Conservation (phyloP, 1,140 invertebrate genomes). For the Acromyrmex charruanus region DNA sequence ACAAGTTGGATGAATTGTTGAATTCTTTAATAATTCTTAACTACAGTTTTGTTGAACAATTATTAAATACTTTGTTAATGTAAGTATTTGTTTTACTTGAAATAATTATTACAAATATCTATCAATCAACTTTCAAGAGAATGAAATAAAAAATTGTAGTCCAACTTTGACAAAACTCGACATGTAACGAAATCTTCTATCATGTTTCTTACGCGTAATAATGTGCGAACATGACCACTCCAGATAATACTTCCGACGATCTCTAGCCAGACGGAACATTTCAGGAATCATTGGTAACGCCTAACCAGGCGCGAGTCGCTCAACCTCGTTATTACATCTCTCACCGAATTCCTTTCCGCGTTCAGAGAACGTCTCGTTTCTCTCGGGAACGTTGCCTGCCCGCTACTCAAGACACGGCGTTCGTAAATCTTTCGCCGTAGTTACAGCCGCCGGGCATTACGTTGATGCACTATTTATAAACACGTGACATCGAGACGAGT, state of each 20-base stretch:
- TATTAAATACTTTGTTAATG: background rate
- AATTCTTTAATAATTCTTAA: background rate
- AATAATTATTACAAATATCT: constrained; percentile 8
- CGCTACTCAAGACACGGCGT: constrained; percentile 64
- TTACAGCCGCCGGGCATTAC: constrained; percentile 81
- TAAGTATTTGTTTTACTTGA: background rate
- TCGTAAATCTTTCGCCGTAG: constrained; percentile 83
- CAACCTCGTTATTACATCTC: constrained; percentile 76
- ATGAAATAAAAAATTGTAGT: background rate
- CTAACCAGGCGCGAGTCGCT: constrained; percentile 68
- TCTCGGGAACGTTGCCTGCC: constrained; percentile 21
- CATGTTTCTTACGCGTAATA: constrained; percentile 24
- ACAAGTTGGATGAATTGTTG: background rate
- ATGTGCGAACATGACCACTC: constrained; percentile 35
- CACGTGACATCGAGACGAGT: constrained; percentile 82
- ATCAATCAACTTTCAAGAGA: background rate
- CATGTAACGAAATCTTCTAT: constrained; percentile 15
- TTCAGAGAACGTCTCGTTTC: constrained; percentile 74
- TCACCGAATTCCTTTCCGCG: constrained; percentile 82
- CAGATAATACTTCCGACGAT: constrained; percentile 29
- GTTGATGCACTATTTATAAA: constrained; percentile 86
- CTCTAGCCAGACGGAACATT: constrained; percentile 56
- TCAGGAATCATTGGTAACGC: constrained; percentile 67
- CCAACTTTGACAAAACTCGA: background rate
- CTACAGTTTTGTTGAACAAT: background rate